These are phyloP conservation scores for Laspeyria flexula DNA, from an alignment of 2,888 invertebrate genomes.

Conservation along the genomic window DNA sequence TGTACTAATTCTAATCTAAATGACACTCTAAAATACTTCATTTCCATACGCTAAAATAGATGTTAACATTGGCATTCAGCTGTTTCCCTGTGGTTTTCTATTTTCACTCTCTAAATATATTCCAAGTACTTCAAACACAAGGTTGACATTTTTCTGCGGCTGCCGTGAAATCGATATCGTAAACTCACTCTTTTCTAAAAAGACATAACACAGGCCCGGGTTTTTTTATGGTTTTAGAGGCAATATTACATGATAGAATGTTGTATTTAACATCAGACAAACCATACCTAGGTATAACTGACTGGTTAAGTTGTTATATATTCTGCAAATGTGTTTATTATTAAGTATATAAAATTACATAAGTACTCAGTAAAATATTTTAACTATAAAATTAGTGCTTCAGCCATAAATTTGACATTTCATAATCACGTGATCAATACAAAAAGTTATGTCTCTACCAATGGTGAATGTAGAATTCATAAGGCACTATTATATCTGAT, in stretches of 20 bases:
- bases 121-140: slow-evolving; percentile 60
- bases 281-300: no score
- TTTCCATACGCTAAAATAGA: slow-evolving; percentile 68
- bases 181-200: slow-evolving; percentile 45
- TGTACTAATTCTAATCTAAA: slow-evolving; percentile 9
- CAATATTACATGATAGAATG: neutral
- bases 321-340: no score
- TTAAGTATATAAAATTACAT: no score
- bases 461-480: no score
- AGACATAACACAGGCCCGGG: slow-evolving; percentile 29
- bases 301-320: no score
- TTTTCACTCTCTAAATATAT: slow-evolving; percentile 75
- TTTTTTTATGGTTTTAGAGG: slow-evolving; percentile 7
- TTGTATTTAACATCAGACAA: no score
- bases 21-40: slow-evolving; percentile 30
- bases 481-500: no score
- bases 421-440: no score
- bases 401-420: no score
- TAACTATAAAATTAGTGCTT: no score
- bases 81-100: slow-evolving; percentile 75
- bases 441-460: no score
- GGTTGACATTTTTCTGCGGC: slow-evolving; percentile 68
- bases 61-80: slow-evolving; percentile 81
- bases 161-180: slow-evolving; percentile 52
- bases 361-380: no score